Conservation (phyloP, 2,888 invertebrate species). For the Drosophila conformis region DNA sequence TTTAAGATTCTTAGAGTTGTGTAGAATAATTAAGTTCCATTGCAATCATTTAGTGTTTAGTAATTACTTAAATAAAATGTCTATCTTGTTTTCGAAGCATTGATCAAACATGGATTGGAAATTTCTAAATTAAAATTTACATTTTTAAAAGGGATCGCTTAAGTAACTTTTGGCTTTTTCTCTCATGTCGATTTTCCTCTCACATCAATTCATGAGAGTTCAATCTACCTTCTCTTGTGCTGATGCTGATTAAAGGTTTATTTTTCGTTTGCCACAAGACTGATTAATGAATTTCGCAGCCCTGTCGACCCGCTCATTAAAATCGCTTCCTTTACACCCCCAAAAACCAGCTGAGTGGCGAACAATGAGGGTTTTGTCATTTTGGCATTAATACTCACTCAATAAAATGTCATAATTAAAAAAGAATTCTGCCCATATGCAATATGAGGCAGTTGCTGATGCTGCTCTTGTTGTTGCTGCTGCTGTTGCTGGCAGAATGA, state of each 20-base stretch:
- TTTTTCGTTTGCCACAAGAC: background rate
- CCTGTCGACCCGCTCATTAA: conserved; percentile 38
- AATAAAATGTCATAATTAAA: conserved; percentile 80
- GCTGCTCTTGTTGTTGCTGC: conserved; percentile 18
- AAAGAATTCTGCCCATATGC: conserved; percentile 63
- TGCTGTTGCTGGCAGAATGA: conserved; percentile 64
- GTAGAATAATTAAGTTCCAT: background rate
- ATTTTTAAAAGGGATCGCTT: background rate
- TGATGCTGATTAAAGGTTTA: background rate
- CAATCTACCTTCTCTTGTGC: background rate
- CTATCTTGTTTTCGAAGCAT: background rate
- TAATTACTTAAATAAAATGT: background rate
- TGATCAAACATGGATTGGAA: background rate
- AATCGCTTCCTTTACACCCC: conserved; percentile 1
- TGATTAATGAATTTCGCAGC: conserved; percentile 27
- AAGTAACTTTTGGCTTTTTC: background rate
- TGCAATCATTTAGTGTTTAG: background rate
- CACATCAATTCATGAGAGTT: background rate
- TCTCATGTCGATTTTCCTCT: background rate
- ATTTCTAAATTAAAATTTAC: background rate
- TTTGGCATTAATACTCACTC: conserved; percentile 72
- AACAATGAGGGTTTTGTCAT: conserved; percentile 48
- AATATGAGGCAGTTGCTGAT: conserved; percentile 38
- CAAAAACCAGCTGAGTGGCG: background rate
- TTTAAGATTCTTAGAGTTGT: background rate